Percentiles rank a stretch among this genome's conserved stretches.
Conservation (phyloP, 1,140 invertebrate genomes). For the Zaprionus tsacasi region DNA sequence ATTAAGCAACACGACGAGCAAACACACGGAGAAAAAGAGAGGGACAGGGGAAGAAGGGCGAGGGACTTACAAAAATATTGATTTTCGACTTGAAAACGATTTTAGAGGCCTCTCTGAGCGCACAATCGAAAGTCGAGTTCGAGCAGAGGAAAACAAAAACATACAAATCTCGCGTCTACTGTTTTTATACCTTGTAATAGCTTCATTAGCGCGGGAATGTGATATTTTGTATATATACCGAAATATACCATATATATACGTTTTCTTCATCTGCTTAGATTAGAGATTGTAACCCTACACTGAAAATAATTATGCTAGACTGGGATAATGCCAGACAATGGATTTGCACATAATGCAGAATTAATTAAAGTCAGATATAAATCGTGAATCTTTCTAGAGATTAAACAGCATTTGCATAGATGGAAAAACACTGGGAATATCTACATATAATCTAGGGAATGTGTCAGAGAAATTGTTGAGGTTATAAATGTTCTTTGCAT, state of each 20-base stretch:
- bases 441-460: background rate
- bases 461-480: background rate
- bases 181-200: constrained; percentile 62
- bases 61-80: constrained; percentile 57
- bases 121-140: constrained; percentile 31
- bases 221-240: constrained; percentile 30
- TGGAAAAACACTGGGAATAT: background rate
- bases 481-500: background rate
- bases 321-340: background rate
- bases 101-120: constrained; percentile 1
- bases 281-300: constrained; percentile 38
- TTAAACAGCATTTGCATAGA: background rate
- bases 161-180: constrained; percentile 13
- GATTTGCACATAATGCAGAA: constrained; percentile 1
- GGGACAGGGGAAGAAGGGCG: constrained; percentile 6
- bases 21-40: constrained; percentile 25
- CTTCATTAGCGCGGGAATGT: constrained; percentile 63
- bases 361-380: background rate
- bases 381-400: background rate
- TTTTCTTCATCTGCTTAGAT: constrained; percentile 3
- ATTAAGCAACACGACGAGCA: constrained; percentile 55
- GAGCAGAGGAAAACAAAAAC: background rate
- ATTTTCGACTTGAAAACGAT: constrained; percentile 43
- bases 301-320: constrained; percentile 1
- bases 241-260: background rate